Evolutionary conservation across 2,113 vertebrate genomes (phyloP).

Genomic region (Salminus brasiliensis): DNA sequence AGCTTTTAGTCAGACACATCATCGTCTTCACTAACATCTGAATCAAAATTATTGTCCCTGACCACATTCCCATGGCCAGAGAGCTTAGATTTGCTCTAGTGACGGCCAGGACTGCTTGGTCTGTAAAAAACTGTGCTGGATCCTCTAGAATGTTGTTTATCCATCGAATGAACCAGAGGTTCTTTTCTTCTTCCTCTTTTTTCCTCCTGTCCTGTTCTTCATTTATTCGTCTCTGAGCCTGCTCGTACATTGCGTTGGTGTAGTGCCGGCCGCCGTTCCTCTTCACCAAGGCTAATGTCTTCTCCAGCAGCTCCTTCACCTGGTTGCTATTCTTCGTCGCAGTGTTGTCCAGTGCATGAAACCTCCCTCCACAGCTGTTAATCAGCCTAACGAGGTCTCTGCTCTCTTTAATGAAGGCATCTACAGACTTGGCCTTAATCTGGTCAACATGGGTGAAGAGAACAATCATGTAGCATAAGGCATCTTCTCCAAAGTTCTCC

Average conservation of each 20-base stretch:
- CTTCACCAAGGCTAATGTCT: background rate
- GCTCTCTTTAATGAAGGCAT: slow-evolving; percentile 26
- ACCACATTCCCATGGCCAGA: no score
- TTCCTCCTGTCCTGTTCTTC: no score
- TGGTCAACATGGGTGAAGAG: slow-evolving; percentile 66
- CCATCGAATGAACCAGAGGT: no score
- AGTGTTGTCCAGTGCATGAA: background rate
- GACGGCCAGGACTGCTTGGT: no score
- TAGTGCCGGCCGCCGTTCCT: background rate
- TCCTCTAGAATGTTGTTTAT: no score
- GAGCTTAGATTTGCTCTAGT: no score
- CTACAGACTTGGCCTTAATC: slow-evolving; percentile 32
- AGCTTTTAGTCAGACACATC: no score
- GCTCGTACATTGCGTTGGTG: background rate
- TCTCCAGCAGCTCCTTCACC: background rate
- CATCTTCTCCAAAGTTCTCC: slow-evolving; percentile 54
- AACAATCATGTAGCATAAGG: slow-evolving; percentile 46
- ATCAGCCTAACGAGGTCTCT: slow-evolving; percentile 21
- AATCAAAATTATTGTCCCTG: no score
- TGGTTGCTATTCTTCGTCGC: background rate
- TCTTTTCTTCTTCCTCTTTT: no score
- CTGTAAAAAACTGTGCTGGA: no score
- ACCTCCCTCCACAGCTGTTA: background rate
- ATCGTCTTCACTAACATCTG: no score
- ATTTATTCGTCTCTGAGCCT: background rate